Evolutionary conservation across 2,113 vertebrate genomes (phyloP).

Genomic region (Aptenodytes forsteri): DNA sequence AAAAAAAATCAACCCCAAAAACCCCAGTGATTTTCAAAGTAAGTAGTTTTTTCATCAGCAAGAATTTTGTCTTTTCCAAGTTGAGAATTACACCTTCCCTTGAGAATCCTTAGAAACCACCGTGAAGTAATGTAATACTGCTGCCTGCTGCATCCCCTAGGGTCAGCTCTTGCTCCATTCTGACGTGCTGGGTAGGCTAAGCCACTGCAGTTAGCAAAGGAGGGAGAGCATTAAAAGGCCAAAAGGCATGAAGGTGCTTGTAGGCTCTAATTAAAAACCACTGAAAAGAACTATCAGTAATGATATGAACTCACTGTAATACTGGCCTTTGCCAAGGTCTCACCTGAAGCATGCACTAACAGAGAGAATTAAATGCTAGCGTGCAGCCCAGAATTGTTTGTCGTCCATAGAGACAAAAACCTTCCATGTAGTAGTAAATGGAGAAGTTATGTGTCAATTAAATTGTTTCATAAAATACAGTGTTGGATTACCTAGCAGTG

Average conservation of each 20-base stretch:
- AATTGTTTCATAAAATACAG: not conserved
- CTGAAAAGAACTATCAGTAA: not conserved
- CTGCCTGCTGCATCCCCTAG: not conserved
- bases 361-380: not conserved
- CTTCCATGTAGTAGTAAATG: not conserved
- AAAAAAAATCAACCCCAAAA: not conserved
- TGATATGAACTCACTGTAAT: not conserved
- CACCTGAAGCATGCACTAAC: not conserved
- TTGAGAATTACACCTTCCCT: not conserved
- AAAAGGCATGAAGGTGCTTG: not conserved
- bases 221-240: not conserved
- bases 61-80: not conserved
- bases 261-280: not conserved
- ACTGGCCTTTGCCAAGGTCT: not conserved
- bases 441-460: not conserved
- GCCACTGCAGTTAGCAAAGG: not conserved
- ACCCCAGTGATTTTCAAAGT: not conserved
- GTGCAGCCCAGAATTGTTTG: not conserved
- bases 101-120: not conserved
- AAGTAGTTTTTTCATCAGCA: not conserved
- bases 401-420: not conserved
- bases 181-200: not conserved
- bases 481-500: not conserved
- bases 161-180: rapidly evolving
- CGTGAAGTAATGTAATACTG: not conserved